phyloP scores from a whole-genome alignment of 2,797 vertebrate species.

The Sebastes taczanowskii region DNA sequence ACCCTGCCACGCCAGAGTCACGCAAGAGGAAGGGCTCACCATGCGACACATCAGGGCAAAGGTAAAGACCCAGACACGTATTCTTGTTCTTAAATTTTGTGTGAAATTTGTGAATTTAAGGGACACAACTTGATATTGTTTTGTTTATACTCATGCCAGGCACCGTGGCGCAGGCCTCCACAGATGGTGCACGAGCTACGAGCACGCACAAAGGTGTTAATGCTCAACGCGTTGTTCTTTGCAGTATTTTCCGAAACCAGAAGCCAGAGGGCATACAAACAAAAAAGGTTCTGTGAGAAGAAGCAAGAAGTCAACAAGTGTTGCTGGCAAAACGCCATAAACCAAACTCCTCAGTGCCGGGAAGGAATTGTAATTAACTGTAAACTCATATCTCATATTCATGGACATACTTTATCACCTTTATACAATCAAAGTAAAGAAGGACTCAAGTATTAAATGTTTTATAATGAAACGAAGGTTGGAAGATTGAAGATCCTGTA shows the following conservation, averaged over 20 bases:
- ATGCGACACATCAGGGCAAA: slow-evolving; percentile 91
- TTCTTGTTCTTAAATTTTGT: background rate
- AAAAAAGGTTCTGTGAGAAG: background rate
- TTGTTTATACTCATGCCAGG: background rate
- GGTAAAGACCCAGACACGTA: slow-evolving; percentile 72
- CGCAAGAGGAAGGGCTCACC: slow-evolving; percentile 94
- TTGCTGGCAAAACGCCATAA: background rate
- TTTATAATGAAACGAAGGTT: no score
- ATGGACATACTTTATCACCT: no score
- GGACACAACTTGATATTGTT: background rate
- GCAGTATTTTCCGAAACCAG: background rate
- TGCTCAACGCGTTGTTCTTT: background rate
- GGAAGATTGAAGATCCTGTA: no score
- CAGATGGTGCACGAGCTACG: background rate
- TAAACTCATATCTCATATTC: no score
- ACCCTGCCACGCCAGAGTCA: slow-evolving; percentile 88
- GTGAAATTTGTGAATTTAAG: background rate
- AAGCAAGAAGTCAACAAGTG: background rate
- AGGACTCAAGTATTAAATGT: no score
- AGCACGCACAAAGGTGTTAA: background rate
- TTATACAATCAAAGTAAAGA: no score
- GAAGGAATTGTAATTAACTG: background rate
- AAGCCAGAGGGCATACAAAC: background rate
- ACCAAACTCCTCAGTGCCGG: background rate
- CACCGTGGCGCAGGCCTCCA: background rate